Evolutionary conservation across 53 echinoderm and acorn worm species (phyloP), one percentile per base, ranked within the genome.

Genomic region (Hippasteria phrygiana): DNA sequence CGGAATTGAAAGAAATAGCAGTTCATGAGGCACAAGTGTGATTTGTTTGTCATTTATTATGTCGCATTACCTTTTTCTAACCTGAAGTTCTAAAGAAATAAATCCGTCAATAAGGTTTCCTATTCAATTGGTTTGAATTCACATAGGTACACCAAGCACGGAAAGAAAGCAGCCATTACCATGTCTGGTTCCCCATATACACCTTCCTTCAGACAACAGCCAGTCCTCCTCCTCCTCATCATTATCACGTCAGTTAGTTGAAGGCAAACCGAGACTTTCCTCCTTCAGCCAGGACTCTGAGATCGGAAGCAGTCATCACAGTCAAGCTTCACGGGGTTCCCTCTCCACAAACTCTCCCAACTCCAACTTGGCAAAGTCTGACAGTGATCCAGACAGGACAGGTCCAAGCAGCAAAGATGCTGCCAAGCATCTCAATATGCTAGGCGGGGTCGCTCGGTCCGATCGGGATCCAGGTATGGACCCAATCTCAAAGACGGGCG

Each of bases 161-260:
- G 85, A 85, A 35, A 85, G 27, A 28, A 70, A 71, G 51, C 85
- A 34, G 53, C 85, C 43, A 70, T 34, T 69, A 27, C 51, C 85
- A 36, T 69, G 70, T 39, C 85, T 53, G 36, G 85, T 85, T 3
- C 85, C 85, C 70, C 85, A 85, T 37, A 85, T 85, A 9, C 85
- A 85, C 14, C 70, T 85, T 50, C 85, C 85, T 13, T 85, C 85
- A 20, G 85, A 85, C 85, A 85, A 85, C 26, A 71, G 71, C 22
- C 36, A 8, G 2, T 85, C 85, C 7, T 85, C 85, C 16, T 85
- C 85, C 29, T 47, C 85, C 9, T 85, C 85, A 17, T 85, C 85
- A 3, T 71, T 67, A 71, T 85, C 85, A 0, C 85, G 51, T 28
- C 71, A 71, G 1, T 47, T 66, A 48, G 38, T 20, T 7, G 83